Base-by-base conservation (phyloP, 2,888 invertebrate species). In the Carterocephalus palaemon region DNA sequence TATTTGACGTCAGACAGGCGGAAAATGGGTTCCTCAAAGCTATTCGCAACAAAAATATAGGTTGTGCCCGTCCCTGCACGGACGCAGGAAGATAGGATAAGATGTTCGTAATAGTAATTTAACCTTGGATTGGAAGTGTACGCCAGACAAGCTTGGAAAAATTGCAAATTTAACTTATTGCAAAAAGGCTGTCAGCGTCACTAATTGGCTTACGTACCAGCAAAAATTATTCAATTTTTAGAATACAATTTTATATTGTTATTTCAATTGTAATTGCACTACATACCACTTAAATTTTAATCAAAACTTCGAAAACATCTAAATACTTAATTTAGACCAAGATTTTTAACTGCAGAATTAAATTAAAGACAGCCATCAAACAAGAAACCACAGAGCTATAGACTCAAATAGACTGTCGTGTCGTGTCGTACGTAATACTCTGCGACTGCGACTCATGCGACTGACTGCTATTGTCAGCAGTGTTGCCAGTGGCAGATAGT, bases 71-170 rank as follows among this genome's bases (percentile, higher is more conserved):
- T n/a, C n/a, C n/a, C n/a, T n/a, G n/a, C n/a, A n/a, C n/a, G n/a
- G n/a, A n/a, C n/a, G n/a, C n/a, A n/a, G n/a, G n/a, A n/a, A n/a
- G n/a, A n/a, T n/a, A n/a, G n/a, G n/a, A n/a, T n/a, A 70, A 59
- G 63, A 64, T 54, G 63, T 65, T 62, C 47, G 62, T 48, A 67
- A 67, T 60, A 64, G 60, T 62, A 68, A 67, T 70, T 65, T 70
- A 82, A 79, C 85, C 82, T 84, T 85, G 83, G 74, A 59, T 84
- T 85, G 83, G 74, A 59, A 65, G 61, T 62, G 55, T 37, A 62
- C 68, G 66, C 77, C 74, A 72, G 70, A 64, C 59, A n/a, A n/a
- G n/a, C n/a, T n/a, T n/a, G 56, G 55, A 57, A 57, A 64, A 65
- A 59, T 63, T 62, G 19, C 16, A 22, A 45, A 31, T 36, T 45